Base-by-base conservation (phyloP, 2,797 vertebrate genomes). In the Xenentodon cancila region DNA sequence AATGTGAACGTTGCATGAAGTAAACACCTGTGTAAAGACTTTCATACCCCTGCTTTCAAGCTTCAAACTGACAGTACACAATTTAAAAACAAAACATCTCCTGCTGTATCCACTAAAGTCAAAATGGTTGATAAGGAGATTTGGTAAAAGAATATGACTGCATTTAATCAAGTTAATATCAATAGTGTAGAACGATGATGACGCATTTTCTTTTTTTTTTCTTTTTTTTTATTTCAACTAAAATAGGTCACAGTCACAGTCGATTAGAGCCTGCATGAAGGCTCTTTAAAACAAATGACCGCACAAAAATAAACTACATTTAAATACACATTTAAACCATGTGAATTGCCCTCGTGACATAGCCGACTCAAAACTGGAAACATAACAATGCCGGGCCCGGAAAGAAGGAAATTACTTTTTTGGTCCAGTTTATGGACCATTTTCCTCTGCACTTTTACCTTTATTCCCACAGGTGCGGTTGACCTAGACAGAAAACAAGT, bases 401-500 rank as follows among this genome's bases (percentile, higher is more conserved):
- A 53, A 58, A 57, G 19, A 7, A 30, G 20, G 19, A n/a, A 34
- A 40, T 40, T 15, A 40, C 37, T 40, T 40, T 40, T 40, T 45
- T 9, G 30, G 30, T 30, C 30, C 1, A 47, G 0, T 7, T 16
- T 19, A 22, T 32, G 42, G 21, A 27, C 30, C 12, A 1, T 58
- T 59, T 37, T 13, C 34, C 6, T 34, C 13, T 18, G 17, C 25
- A 16, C 19, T 53, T 65, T 47, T 56, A 18, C 16, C 20, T 59
- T 53, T 59, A 51, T 58, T 64, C 21, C n/a, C 30, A n/a, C 48
- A 52, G 53, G 53, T 57, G 43, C 49, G 20, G 27, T 40, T 54
- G 25, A 64, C 12, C 6, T 17, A 34, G 15, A 60, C 52, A 60
- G 66, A 56, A 64, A 64, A 60, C 42, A 15, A 4, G n/a, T n/a